phyloP scores from a whole-genome alignment of 2,113 vertebrate species.

The Caranx melampygus region DNA sequence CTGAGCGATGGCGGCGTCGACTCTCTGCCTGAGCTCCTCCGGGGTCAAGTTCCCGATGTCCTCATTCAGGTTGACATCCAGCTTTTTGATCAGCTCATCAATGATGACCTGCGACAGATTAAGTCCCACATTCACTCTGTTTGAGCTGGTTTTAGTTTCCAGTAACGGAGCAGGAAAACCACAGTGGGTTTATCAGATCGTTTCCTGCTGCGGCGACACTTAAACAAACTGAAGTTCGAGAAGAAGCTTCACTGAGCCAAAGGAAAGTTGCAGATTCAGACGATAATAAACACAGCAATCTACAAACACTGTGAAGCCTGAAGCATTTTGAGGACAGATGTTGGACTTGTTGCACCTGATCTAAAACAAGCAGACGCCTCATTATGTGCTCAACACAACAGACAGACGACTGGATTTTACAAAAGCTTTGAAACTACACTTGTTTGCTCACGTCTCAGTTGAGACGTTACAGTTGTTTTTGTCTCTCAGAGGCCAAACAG shows the following conservation, averaged over 20 bases:
- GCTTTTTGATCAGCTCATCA: slow-evolving; percentile 95
- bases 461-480: neutral
- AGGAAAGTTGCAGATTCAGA: no score
- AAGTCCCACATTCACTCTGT: neutral
- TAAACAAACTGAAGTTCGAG: neutral
- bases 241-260: neutral
- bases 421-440: neutral
- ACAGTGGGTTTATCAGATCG: neutral
- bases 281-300: neutral
- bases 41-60: slow-evolving; percentile 91
- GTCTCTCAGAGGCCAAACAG: neutral
- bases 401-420: neutral
- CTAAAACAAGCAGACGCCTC: slow-evolving; percentile 2
- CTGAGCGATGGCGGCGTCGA: slow-evolving; percentile 96
- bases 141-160: neutral
- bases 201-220: neutral
- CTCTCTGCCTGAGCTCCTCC: slow-evolving; percentile 92
- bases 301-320: neutral
- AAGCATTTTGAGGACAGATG: neutral
- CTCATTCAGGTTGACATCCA: slow-evolving; percentile 97
- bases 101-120: slow-evolving; percentile 90
- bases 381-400: neutral
- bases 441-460: neutral
- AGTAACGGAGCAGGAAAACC: neutral
- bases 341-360: slow-evolving; percentile 30